These are phyloP conservation scores for Phyllostomus hastatus DNA, from an alignment of 2,113 vertebrate species.

Conservation along the genomic window DNA sequence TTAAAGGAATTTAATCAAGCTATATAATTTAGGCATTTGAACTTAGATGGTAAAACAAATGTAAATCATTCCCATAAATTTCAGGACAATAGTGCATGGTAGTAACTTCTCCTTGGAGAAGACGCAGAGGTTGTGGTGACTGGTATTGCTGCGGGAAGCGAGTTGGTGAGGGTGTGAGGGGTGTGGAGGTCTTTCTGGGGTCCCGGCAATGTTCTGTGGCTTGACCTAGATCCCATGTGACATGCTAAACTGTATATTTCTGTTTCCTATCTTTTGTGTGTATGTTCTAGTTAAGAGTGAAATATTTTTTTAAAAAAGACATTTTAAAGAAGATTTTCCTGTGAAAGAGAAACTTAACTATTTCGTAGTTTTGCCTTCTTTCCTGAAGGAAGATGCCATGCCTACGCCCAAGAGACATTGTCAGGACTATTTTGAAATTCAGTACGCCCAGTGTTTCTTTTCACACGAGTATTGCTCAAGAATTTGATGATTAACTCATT, in stretches of 20 bases:
- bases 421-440: neutral
- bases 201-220: neutral
- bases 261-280: neutral
- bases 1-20: slow-evolving; percentile 11
- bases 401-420: neutral
- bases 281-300: neutral
- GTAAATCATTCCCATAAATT: neutral
- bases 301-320: neutral
- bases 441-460: neutral
- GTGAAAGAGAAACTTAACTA: neutral
- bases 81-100: neutral
- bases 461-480: neutral
- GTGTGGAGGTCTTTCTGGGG: neutral
- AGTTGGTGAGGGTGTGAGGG: neutral
- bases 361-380: slow-evolving; percentile 3
- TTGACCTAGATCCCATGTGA: neutral
- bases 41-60: slow-evolving; percentile 2
- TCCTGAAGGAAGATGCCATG: neutral
- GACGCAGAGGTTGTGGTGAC: too few relatives aligned
- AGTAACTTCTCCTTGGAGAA: neutral
- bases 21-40: neutral
- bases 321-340: neutral
- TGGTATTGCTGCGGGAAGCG: neutral
- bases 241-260: neutral
- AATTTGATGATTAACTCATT: neutral